Conservation (phyloP, 1,140 invertebrate genomes). For the Aphelenchoides besseyi region DNA sequence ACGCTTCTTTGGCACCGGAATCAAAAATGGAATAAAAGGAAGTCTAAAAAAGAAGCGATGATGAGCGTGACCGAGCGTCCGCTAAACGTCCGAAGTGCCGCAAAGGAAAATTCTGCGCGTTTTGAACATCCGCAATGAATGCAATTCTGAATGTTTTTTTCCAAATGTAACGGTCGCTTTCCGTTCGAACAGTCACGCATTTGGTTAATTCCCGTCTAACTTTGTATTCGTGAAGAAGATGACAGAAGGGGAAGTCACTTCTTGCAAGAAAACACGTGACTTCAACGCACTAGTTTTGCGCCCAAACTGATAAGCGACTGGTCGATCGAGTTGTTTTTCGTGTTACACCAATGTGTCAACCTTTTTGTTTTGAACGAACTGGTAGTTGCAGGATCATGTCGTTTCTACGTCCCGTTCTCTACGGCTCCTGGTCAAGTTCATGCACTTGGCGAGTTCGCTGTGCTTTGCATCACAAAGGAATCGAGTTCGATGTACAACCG, state of each 20-base stretch:
- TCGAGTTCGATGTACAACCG: not conserved
- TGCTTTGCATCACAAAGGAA: conserved; percentile 15
- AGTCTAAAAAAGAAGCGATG: not conserved
- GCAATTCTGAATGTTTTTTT: not conserved
- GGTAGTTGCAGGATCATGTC: conserved; percentile 74
- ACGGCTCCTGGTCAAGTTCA: conserved; percentile 8
- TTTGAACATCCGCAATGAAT: not conserved
- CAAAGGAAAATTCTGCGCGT: not conserved
- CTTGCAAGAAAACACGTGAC: not conserved
- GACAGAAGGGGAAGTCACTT: not conserved
- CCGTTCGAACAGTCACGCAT: not conserved
- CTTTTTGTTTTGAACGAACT: not conserved
- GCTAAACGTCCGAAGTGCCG: not conserved
- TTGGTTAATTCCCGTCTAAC: too few species aligned
- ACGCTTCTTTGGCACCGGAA: not conserved
- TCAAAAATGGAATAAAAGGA: not conserved
- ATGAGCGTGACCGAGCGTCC: not conserved
- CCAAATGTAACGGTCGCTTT: not conserved
- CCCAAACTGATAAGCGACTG: not conserved
- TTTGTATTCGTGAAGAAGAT: too few species aligned
- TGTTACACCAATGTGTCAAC: not conserved
- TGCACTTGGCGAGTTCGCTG: conserved; percentile 12
- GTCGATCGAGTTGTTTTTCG: not conserved
- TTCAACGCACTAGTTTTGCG: not conserved
- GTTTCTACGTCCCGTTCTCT: conserved; percentile 14